Evolutionary conservation across 2,113 vertebrate genomes (phyloP).

Genomic region (Corynorhinus townsendii): DNA sequence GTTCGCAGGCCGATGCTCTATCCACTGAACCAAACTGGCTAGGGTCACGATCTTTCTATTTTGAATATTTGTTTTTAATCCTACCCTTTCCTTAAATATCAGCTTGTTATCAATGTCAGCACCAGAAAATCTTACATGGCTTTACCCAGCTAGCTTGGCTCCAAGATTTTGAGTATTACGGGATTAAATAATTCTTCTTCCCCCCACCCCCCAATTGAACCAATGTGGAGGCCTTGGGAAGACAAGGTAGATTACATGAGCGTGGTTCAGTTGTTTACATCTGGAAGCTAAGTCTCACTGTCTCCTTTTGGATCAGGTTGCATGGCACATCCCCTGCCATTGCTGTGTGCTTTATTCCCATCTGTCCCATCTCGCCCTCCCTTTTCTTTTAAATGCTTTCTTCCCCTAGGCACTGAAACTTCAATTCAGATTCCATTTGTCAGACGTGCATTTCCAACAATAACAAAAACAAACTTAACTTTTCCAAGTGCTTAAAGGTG

Average conservation of each 20-base stretch:
- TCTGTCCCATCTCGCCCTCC: not conserved
- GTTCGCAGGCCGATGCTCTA: too few relatives aligned
- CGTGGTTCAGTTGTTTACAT: not conserved
- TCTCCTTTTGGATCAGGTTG: not conserved
- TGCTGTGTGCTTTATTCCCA: not conserved
- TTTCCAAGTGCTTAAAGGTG: not conserved
- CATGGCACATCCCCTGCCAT: not conserved
- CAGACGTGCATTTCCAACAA: not conserved
- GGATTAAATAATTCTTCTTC: not conserved
- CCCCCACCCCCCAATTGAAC: not conserved
- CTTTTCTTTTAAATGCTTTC: not conserved
- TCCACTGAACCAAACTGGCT: too few relatives aligned
- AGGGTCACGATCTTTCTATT: not conserved
- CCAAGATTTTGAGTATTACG: not conserved
- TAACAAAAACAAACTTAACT: not conserved
- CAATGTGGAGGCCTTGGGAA: not conserved
- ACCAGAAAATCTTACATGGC: not conserved
- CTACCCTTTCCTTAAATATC: not conserved
- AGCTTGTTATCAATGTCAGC: not conserved
- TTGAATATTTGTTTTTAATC: conserved; percentile 28
- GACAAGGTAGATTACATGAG: not conserved
- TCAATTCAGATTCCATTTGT: not conserved
- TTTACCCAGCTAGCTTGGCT: not conserved
- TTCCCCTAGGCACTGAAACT: not conserved
- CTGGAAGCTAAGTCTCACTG: not conserved